Evolutionary conservation across 37 sponge, comb jelly and placozoan genomes (phyloP), one percentile per base, ranked within the genome.

Genomic region (Tethya wilhelma): DNA sequence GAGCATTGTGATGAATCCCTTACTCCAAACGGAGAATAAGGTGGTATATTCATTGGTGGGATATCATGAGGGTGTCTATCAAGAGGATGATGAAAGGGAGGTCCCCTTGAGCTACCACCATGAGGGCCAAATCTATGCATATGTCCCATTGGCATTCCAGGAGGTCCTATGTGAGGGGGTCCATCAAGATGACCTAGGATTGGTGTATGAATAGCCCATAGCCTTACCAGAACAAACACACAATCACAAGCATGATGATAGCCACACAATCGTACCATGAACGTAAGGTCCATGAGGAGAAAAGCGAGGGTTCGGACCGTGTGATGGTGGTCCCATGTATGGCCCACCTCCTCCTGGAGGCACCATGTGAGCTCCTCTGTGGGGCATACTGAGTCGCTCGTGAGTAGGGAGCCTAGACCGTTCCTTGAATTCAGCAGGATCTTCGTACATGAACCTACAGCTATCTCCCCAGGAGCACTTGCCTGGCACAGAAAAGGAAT

Each of bases 401-500:
- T 67, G 40, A 39, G 68, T 8, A 23, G 29, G 22, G 7, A 23
- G 63, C 29, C 7, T n/a, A n/a, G n/a, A n/a, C n/a, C n/a, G n/a
- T n/a, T n/a, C 22, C 68, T 30, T 41, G 7, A 34, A 17, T 2
- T 56, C 74, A 22, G 73, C 17, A 20, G 64, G 56, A 1, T 64
- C 17, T 2, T 59, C 69, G 81, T 87, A 81, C 57, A 65, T 26
- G 40, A 87, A 87, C 44, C 87, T 57, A 66, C 87, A 87, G 34
- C 75, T 73, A 12, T 33, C 45, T n/a, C 87, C 87, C 87, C 87
- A 87, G 12, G 55, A 67, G 39, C 87, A 87, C 28, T 75, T 74
- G 2, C 87, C 87, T 86, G 67, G 4, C 1, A 33, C 2, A 14
- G 65, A 64, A 30, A 26, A 30, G 4, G 36, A 14, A n/a, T n/a